These are phyloP conservation scores for Unio delphinus DNA, from an alignment of 2,888 invertebrate species.

Conservation along the genomic window DNA sequence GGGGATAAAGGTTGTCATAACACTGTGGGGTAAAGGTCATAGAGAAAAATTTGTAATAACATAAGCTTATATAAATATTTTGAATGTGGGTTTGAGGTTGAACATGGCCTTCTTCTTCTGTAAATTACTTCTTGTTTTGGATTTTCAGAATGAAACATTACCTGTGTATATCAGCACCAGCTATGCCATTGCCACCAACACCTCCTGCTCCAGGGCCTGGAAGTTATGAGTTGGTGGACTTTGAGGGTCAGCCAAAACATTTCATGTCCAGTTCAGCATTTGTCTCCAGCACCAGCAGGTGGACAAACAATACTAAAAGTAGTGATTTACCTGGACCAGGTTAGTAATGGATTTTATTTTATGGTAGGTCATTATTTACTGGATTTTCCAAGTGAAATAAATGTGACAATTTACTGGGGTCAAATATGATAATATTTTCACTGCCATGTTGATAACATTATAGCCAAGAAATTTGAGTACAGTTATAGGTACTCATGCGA, in stretches of 20 bases:
- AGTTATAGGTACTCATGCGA: too few species aligned
- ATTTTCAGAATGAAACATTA: constrained; percentile 69
- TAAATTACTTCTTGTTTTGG: not conserved
- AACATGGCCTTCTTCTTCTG: not conserved
- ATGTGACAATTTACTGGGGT: too few species aligned
- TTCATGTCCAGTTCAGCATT: constrained; percentile 70
- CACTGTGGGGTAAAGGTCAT: too few species aligned
- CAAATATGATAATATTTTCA: too few species aligned
- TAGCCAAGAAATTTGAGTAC: too few species aligned
- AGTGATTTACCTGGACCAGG: constrained; percentile 65
- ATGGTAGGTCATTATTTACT: too few species aligned
- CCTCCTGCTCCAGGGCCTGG: constrained; percentile 68
- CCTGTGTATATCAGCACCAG: constrained; percentile 70
- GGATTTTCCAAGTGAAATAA: too few species aligned
- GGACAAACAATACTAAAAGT: constrained; percentile 42
- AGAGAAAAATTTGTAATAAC: too few species aligned
- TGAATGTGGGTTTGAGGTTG: not conserved
- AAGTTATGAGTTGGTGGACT: constrained; percentile 65
- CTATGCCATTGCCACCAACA: constrained; percentile 67
- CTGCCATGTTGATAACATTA: too few species aligned
- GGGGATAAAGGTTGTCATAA: too few species aligned
- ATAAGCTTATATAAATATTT: too few species aligned
- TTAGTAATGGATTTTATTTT: constrained; percentile 23
- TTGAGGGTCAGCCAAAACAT: constrained; percentile 65
- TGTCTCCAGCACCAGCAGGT: constrained; percentile 69